Conservation (phyloP, 2,113 vertebrate species). For the Limnothrissa miodon region DNA sequence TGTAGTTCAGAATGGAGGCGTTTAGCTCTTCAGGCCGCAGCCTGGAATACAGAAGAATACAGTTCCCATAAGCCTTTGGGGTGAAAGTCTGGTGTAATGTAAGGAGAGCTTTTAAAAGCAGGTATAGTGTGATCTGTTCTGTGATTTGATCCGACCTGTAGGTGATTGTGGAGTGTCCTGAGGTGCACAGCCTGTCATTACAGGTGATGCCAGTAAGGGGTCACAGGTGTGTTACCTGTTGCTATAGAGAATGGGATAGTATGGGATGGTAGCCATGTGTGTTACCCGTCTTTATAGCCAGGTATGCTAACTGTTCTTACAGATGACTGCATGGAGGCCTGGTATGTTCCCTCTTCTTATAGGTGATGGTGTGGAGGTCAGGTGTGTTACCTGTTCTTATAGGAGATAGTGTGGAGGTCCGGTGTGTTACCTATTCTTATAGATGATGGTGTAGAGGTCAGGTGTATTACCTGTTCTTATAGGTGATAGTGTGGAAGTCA, state of each 20-base stretch:
- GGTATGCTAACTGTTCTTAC: not conserved
- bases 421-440: not conserved
- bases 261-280: not conserved
- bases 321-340: not conserved
- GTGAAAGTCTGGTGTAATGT: not conserved
- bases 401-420: too few species aligned
- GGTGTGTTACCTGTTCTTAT: conserved; percentile 61
- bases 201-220: too few species aligned
- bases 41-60: conserved; percentile 59
- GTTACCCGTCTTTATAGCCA: not conserved
- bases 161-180: not conserved
- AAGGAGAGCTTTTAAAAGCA: not conserved
- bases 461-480: not conserved
- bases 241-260: not conserved
- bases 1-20: conserved; percentile 72
- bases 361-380: not conserved
- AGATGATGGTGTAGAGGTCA: not conserved
- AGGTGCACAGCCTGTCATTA: not conserved
- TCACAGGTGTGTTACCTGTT: not conserved
- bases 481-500: not conserved
- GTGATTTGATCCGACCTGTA: too few species aligned
- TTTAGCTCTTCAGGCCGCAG: conserved; percentile 72
- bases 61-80: not conserved
- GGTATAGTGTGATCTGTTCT: too few species aligned
- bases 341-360: not conserved